These are phyloP conservation scores for Calcarius lapponicus DNA, from an alignment of 2,797 vertebrate genomes.

Conservation along the genomic window DNA sequence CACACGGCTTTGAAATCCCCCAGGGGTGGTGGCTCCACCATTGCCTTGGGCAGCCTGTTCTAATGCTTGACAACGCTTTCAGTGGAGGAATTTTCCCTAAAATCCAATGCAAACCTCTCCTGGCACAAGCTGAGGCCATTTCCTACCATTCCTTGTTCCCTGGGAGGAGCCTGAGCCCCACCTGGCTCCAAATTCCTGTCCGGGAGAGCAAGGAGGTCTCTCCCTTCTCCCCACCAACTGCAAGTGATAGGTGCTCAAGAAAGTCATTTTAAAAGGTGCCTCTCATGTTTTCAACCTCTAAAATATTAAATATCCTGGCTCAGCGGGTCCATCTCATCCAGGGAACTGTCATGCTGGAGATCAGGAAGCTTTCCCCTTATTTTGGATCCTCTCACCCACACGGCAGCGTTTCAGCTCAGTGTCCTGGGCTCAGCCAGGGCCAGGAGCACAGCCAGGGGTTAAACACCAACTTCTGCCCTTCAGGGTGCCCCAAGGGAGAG, in stretches of 20 bases:
- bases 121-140: neutral
- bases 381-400: neutral
- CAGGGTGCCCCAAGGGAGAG: fast-evolving
- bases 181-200: neutral
- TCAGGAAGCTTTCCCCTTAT: neutral
- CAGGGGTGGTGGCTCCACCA: neutral
- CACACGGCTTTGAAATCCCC: fast-evolving
- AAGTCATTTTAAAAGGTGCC: neutral
- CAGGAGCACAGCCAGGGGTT: neutral
- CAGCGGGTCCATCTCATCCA: neutral
- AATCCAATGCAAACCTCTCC: neutral
- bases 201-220: fast-evolving
- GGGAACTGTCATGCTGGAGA: neutral
- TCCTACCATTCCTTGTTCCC: neutral
- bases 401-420: fast-evolving
- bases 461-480: neutral
- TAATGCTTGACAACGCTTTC: neutral
- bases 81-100: neutral
- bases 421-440: neutral
- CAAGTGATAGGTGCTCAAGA: neutral
- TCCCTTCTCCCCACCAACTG: neutral
- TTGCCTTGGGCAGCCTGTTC: neutral
- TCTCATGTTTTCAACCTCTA: neutral
- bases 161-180: neutral
- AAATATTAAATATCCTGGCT: neutral